Evolutionary conservation across 1,140 invertebrate genomes (phyloP).

Genomic region (Drosophila teissieri): DNA sequence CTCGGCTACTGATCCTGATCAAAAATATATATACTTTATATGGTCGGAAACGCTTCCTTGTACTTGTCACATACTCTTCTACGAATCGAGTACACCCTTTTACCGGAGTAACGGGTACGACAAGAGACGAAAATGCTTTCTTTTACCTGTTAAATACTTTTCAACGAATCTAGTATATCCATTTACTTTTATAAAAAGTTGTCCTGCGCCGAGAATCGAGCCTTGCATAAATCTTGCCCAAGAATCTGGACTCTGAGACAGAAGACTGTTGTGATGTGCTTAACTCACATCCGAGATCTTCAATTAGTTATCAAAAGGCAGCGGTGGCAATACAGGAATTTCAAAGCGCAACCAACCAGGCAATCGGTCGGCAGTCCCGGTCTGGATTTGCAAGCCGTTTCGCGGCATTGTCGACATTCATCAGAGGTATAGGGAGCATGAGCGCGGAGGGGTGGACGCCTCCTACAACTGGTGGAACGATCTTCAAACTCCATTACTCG

Average conservation of each 20-base stretch:
- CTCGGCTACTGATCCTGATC: too few species aligned
- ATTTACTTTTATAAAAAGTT: conserved; percentile 35
- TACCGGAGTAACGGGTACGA: too few species aligned
- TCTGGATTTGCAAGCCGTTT: conserved; percentile 51
- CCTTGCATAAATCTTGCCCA: conserved; percentile 49
- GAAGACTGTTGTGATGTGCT: conserved; percentile 50
- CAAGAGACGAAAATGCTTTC: too few species aligned
- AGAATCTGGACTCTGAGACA: conserved; percentile 17
- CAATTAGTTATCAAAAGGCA: conserved; percentile 71
- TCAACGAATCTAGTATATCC: too few species aligned
- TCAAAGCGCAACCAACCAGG: conserved; percentile 56
- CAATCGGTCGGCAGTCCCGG: conserved; percentile 27
- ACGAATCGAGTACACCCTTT: too few species aligned
- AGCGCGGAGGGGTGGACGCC: conserved; percentile 18
- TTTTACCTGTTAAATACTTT: too few species aligned
- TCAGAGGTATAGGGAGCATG: conserved; percentile 13
- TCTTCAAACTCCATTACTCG: conserved; percentile 67
- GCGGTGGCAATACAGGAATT: conserved; percentile 59
- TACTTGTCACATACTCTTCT: too few species aligned
- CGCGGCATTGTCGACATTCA: conserved; percentile 33
- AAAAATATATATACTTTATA: too few species aligned
- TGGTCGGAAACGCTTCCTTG: too few species aligned
- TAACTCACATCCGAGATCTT: conserved; percentile 66
- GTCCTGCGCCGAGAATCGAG: conserved; percentile 26
- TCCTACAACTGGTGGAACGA: conserved; percentile 70